Conservation (phyloP, 2,888 invertebrate species). For the Selenia dentaria region DNA sequence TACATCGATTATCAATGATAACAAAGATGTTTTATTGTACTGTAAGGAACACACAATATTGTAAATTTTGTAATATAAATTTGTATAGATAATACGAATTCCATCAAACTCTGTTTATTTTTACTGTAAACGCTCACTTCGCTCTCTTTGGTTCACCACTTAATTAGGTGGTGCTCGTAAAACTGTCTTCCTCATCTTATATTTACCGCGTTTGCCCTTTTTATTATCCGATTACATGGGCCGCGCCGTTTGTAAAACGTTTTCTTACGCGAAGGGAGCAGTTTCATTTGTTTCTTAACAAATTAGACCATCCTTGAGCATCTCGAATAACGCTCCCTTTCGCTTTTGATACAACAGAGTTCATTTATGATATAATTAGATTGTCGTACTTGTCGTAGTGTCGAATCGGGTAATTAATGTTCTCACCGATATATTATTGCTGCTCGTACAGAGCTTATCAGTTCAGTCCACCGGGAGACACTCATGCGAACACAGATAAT, state of each 20-base stretch:
- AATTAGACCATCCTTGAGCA: conserved; percentile 70
- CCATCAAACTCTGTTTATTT: conserved; percentile 49
- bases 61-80: background rate
- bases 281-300: conserved; percentile 83
- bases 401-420: conserved; percentile 75
- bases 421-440: conserved; percentile 73
- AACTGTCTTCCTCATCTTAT: conserved; percentile 85
- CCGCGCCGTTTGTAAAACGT: conserved; percentile 79
- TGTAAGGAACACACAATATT: too few species aligned
- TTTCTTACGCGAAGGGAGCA: conserved; percentile 77
- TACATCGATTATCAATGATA: too few species aligned
- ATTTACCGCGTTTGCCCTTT: conserved; percentile 85
- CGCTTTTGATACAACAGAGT: conserved; percentile 41
- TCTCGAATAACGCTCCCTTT: conserved; percentile 44
- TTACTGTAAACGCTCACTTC: conserved; percentile 73
- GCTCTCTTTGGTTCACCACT: conserved; percentile 81
- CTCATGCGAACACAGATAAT: conserved; percentile 47
- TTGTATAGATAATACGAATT: conserved; percentile 18
- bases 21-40: too few species aligned
- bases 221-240: conserved; percentile 85
- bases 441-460: conserved; percentile 71
- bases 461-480: conserved; percentile 65
- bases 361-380: conserved; percentile 66
- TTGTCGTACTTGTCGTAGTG: conserved; percentile 59
- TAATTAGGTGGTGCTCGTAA: conserved; percentile 84